phyloP scores from a whole-genome alignment of 2,113 vertebrate species.

The Ciconia stormi region DNA sequence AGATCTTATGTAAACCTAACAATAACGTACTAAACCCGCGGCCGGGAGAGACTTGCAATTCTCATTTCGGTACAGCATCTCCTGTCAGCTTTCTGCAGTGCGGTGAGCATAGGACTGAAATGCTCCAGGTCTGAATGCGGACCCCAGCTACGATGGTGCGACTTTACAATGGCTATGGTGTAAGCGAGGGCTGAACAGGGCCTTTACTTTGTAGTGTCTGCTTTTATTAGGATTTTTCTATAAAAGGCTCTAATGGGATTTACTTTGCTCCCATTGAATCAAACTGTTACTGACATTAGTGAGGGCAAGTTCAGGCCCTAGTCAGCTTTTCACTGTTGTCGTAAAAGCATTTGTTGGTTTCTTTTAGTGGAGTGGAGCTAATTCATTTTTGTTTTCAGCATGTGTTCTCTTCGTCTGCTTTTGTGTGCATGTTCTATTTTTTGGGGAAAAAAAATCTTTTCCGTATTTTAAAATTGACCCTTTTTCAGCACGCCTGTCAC shows the following conservation, averaged over 20 bases:
- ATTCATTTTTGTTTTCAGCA: not conserved
- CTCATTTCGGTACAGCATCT: not conserved
- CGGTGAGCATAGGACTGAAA: not conserved
- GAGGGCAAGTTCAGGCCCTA: constrained; percentile 32
- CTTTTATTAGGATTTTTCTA: constrained; percentile 43
- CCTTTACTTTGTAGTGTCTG: constrained; percentile 38
- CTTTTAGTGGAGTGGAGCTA: constrained; percentile 1
- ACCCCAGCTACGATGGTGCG: not conserved
- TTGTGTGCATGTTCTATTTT: constrained; percentile 24
- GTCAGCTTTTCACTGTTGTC: constrained; percentile 33
- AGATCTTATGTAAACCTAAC: constrained; percentile 13
- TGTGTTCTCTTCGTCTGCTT: not conserved
- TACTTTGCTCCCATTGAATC: constrained; percentile 57
- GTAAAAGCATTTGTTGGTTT: constrained; percentile 28
- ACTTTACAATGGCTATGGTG: not conserved
- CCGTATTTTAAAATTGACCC: not conserved
- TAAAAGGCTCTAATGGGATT: constrained; percentile 55
- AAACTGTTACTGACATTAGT: constrained; percentile 34
- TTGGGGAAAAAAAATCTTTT: not conserved
- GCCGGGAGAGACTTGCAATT: not conserved
- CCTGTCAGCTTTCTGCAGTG: not conserved
- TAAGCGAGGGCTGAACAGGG: not conserved
- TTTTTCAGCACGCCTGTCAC: not conserved
- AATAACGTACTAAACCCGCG: not conserved
- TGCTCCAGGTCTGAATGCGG: not conserved